Evolutionary conservation across 1,140 invertebrate genomes (phyloP).

Genomic region (Lysiphlebus fabarum): DNA sequence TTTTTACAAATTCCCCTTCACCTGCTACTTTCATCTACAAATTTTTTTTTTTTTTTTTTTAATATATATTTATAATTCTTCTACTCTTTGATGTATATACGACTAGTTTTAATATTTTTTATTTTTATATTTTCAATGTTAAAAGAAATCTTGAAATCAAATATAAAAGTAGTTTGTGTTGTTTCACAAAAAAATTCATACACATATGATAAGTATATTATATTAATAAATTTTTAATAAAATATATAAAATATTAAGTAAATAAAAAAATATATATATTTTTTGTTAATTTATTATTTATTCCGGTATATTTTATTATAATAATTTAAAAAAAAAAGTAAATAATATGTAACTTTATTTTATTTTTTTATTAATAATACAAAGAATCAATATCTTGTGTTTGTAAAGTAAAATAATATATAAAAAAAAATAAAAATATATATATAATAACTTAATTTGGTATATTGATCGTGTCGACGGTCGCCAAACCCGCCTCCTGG

Average conservation of each 20-base stretch:
- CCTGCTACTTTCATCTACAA: no score
- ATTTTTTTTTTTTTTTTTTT: no score
- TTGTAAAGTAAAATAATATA: no score
- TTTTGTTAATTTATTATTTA: no score
- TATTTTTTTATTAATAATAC: neutral
- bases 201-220: neutral
- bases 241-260: neutral
- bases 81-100: no score
- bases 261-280: slow-evolving; percentile 14
- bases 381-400: neutral
- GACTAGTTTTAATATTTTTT: no score
- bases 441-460: slow-evolving; percentile 44
- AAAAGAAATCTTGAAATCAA: slow-evolving; percentile 30
- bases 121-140: no score
- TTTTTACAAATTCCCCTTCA: no score
- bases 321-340: neutral
- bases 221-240: no score
- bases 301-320: neutral
- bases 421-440: no score
- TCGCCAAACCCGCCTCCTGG: slow-evolving; percentile 20
- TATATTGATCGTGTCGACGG: slow-evolving; percentile 35
- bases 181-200: slow-evolving; percentile 5
- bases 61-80: no score
- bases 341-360: neutral
- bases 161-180: slow-evolving; percentile 22